Evolutionary conservation across 2,113 vertebrate species (phyloP), one percentile per base, ranked within the genome.

Genomic region (Poecilia latipinna): DNA sequence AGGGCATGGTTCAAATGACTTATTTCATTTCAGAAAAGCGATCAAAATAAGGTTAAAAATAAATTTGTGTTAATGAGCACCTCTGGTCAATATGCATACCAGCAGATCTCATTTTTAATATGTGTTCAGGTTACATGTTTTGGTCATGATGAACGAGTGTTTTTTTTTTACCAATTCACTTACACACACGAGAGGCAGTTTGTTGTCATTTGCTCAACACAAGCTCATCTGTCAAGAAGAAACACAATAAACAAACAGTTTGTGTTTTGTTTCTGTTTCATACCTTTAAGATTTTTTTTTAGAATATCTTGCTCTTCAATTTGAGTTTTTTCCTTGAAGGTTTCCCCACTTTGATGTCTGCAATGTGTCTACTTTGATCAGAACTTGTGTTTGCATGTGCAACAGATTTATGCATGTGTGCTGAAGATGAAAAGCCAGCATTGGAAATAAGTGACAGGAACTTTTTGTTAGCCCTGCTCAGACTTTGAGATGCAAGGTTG

Each of bases 81-180:
- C 61, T 11, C 71, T 72, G 80, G 74, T 79, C 48, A 54, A 37
- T 66, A 75, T 76, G 61, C 70, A 74, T 28, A 42, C 72, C 61
- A 61, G 0, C 17, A 8, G 62, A 62, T 60, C n/a, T 12, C 32
- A 63, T 80, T 81, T 68, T 72, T 61, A 77, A 74, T 82, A 75
- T 17, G 76, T 78, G 86, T 70, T 84, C 86, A 77, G 31, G 65
- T 11, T 65, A 54, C 13, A 32, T 72, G 11, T 42, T 39, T 72
- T 68, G 24, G 73, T 72, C 67, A 63, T 4, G 32, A 76, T 54
- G 19, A 74, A 31, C 37, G 37, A 61, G 29, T 51, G 17, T 68
- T 29, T 29, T 29, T 29, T 29, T 29, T 66, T 70, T 74, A 83
- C 71, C 62, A 81, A 68, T 54, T 85, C 4, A 75, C 73, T 75